Conservation (phyloP, 2,888 invertebrate genomes). For the Nephrotoma flavescens region DNA sequence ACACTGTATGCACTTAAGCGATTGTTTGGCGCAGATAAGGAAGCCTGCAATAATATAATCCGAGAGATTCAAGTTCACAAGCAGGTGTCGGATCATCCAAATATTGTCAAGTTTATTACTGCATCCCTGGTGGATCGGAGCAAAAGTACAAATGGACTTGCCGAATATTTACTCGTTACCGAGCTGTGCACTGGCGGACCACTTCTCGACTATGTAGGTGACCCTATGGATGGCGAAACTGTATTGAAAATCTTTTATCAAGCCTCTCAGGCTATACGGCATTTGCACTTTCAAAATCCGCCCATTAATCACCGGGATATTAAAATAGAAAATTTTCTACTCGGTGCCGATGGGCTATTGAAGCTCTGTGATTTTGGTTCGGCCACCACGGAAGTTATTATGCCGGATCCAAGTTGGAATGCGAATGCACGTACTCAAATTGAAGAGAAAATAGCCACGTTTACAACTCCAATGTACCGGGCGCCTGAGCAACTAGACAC, state of each 20-base stretch:
- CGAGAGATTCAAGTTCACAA: slow-evolving; percentile 76
- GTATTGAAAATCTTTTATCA: slow-evolving; percentile 83
- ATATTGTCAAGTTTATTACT: slow-evolving; percentile 80
- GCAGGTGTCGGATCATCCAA: slow-evolving; percentile 79
- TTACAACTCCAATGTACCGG: slow-evolving; percentile 89
- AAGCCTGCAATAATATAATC: slow-evolving; percentile 60
- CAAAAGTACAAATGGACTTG: slow-evolving; percentile 64
- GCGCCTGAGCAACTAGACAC: slow-evolving; percentile 98
- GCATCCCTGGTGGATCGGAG: slow-evolving; percentile 68
- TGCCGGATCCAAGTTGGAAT: slow-evolving; percentile 83
- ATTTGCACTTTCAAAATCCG: slow-evolving; percentile 81
- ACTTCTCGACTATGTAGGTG: slow-evolving; percentile 25
- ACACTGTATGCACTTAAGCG: slow-evolving; percentile 89
- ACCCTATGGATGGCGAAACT: slow-evolving; percentile 34
- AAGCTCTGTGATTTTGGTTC: slow-evolving; percentile 98
- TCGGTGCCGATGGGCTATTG: slow-evolving; percentile 69
- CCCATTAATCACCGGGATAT: slow-evolving; percentile 93
- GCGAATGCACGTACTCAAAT: slow-evolving; percentile 78
- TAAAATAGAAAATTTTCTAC: slow-evolving; percentile 88
- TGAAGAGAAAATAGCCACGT: slow-evolving; percentile 82
- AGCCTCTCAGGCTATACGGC: slow-evolving; percentile 75
- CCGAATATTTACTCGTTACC: slow-evolving; percentile 82
- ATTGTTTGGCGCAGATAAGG: slow-evolving; percentile 68
- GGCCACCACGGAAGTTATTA: slow-evolving; percentile 65
- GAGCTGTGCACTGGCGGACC: slow-evolving; percentile 67